These are phyloP conservation scores for Aptenodytes forsteri DNA, from an alignment of 2,113 vertebrate species.

Conservation along the genomic window DNA sequence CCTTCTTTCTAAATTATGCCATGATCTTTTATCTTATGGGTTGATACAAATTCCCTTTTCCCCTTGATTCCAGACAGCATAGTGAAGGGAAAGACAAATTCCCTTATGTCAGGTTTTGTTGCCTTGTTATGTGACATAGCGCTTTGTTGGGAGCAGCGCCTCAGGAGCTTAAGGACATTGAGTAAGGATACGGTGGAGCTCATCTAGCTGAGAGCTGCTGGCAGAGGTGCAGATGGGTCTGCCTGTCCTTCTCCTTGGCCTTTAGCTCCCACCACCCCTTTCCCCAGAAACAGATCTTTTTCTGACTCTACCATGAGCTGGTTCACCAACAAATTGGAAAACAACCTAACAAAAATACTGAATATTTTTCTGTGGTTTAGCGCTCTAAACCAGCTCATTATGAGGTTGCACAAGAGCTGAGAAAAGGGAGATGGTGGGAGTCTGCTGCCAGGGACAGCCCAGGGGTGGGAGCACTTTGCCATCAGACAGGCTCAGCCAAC, in stretches of 20 bases:
- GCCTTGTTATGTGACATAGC: background rate
- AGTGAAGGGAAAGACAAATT: background rate
- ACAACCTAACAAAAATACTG: background rate
- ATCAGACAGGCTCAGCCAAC: background rate
- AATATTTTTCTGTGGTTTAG: background rate
- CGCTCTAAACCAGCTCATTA: background rate
- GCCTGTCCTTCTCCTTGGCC: background rate
- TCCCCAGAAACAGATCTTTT: background rate
- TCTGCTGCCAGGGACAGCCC: background rate
- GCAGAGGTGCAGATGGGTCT: fast-evolving
- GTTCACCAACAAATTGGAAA: background rate
- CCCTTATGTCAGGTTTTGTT: background rate
- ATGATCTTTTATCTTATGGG: background rate
- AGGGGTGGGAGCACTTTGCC: fast-evolving
- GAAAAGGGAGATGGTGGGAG: background rate
- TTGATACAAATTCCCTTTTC: background rate
- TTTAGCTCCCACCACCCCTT: background rate
- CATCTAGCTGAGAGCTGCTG: background rate
- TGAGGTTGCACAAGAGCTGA: background rate
- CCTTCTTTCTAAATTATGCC: background rate
- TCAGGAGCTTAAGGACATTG: background rate
- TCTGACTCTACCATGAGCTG: background rate
- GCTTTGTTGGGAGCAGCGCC: background rate
- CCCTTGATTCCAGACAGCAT: background rate
- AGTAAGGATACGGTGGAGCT: background rate